These are phyloP conservation scores for Pardosa pseudoannulata DNA, from an alignment of 2,888 invertebrate genomes.

Conservation along the genomic window DNA sequence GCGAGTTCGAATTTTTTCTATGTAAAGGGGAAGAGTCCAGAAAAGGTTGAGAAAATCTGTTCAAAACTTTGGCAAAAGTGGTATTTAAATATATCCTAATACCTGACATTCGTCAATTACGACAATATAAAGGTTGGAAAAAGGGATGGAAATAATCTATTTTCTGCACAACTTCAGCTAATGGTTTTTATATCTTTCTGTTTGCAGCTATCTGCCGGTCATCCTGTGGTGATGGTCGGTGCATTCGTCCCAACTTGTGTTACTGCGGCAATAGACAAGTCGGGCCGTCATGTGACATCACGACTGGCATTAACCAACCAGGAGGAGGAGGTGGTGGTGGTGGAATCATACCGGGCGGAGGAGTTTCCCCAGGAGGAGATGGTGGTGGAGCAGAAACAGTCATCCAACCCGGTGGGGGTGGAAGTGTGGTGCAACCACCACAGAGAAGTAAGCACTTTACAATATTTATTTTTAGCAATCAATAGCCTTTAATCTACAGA, in stretches of 20 bases:
- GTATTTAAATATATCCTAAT: no score
- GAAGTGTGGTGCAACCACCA: constrained; percentile 13
- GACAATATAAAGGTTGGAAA: no score
- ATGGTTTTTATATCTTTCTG: no score
- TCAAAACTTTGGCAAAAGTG: no score
- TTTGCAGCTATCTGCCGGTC: constrained; percentile 85
- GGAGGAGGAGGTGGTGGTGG: constrained; percentile 34
- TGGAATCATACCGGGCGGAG: constrained; percentile 66
- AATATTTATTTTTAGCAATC: no score
- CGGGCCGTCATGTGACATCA: constrained; percentile 69
- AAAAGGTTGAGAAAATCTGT: no score
- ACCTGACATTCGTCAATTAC: no score
- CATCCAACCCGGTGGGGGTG: background rate
- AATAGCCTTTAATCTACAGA: no score
- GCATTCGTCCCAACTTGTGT: constrained; percentile 89
- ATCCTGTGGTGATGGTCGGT: constrained; percentile 85
- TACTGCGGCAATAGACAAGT: constrained; percentile 82
- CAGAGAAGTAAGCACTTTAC: background rate
- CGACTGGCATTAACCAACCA: background rate
- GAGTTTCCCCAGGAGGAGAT: constrained; percentile 61
- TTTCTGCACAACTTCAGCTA: no score
- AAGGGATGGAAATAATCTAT: no score
- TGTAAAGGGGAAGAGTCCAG: no score
- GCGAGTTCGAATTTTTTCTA: no score
- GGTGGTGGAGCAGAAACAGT: constrained; percentile 42